Evolutionary conservation across 2,113 vertebrate species (phyloP).

Genomic region (Archilochus colubris): DNA sequence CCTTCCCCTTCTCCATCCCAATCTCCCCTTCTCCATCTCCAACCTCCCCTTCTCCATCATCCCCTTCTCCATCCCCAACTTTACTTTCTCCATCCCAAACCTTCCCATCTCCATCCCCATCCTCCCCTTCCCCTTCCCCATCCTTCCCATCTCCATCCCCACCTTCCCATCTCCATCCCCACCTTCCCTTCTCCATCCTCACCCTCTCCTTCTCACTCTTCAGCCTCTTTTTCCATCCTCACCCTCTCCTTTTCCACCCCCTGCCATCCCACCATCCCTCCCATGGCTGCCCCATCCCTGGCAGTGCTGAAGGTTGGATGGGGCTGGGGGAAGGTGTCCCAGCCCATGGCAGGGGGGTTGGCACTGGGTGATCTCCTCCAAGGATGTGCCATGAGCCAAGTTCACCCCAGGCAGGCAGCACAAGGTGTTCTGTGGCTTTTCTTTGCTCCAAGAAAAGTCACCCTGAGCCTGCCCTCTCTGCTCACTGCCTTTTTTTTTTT

Average conservation of each 20-base stretch:
- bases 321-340: too few species aligned
- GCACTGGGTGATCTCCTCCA: too few species aligned
- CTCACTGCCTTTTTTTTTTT: not conserved
- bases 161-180: not conserved
- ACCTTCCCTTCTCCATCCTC: not conserved
- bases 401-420: not conserved
- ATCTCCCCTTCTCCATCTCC: rapidly evolving
- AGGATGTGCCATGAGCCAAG: not conserved
- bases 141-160: not conserved
- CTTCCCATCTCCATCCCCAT: rapidly evolving
- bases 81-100: not conserved
- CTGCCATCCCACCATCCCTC: too few species aligned
- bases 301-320: too few species aligned
- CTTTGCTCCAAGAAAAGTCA: not conserved
- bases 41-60: rapidly evolving
- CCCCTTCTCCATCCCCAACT: not conserved
- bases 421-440: not conserved
- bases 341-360: too few species aligned
- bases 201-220: not conserved
- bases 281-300: too few species aligned
- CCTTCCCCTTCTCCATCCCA: not conserved
- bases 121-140: not conserved
- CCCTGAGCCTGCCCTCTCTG: not conserved
- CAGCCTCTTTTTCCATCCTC: not conserved
- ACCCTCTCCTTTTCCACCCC: not conserved